Percentiles rank a stretch among this genome's conserved stretches.
Conservation (phyloP, 1,140 invertebrate species). For the Heterodera schachtii region DNA sequence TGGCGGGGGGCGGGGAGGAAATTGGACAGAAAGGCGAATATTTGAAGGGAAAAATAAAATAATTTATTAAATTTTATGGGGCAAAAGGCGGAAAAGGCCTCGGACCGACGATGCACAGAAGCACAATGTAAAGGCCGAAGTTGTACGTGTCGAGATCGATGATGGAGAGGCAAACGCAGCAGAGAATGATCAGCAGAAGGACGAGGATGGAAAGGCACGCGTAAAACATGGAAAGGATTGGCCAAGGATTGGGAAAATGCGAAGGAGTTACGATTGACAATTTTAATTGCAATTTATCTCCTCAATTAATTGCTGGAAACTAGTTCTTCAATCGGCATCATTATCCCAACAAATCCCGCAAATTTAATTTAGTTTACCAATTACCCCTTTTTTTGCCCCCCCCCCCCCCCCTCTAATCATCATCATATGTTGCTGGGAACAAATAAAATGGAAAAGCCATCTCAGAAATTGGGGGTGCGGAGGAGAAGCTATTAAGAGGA, state of each 20-base stretch:
- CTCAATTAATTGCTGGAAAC: too few species aligned
- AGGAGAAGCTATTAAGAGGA: neutral
- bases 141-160: conserved; percentile 65
- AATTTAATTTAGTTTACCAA: neutral
- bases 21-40: conserved; percentile 1
- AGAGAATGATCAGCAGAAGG: conserved; percentile 56
- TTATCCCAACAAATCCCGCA: neutral
- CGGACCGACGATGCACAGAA: conserved; percentile 64
- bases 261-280: too few species aligned
- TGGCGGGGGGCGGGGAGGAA: neutral
- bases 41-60: conserved; percentile 20
- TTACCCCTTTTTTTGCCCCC: neutral
- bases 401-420: neutral
- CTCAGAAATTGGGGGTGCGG: neutral
- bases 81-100: neutral
- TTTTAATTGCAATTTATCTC: too few species aligned
- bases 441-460: neutral
- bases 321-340: too few species aligned
- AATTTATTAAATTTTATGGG: conserved; percentile 2
- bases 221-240: conserved; percentile 57
- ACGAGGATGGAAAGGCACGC: conserved; percentile 62
- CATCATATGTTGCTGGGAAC: conserved; percentile 2
- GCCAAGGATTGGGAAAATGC: neutral
- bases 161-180: conserved; percentile 61
- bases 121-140: conserved; percentile 63